Base-by-base conservation (phyloP, 2,113 vertebrate genomes). In the Halichoeres trimaculatus region DNA sequence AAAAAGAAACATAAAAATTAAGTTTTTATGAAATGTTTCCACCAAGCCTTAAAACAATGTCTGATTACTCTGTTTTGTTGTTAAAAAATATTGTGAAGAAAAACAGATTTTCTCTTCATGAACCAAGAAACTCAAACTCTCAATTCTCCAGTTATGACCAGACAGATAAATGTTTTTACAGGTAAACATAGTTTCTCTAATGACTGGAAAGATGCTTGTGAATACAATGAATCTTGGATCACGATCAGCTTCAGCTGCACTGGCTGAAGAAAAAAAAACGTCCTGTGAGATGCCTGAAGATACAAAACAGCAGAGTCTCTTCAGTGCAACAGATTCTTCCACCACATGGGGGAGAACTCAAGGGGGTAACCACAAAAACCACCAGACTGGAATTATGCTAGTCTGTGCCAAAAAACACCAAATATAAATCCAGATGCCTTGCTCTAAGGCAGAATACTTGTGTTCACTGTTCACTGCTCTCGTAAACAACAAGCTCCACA, bases 301-400 rank as follows among this genome's bases (percentile, higher is more conserved):
- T 58, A 72, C 56, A 76, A 61, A 72, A 34, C 69, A 77, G 64
- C 64, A 48, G 35, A 52, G 62, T 50, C 43, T 70, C 24, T 70
- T 34, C 71, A 70, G 52, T 64, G 12, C 9, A 65, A 53, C 40
- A 38, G 20, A 75, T 56, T 65, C 67, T 83, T 60, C 7, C 55
- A 56, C 17, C 24, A 65, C 26, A 23, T 71, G 50, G 57, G 48
- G 56, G 35, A 74, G 35, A 74, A 68, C 48, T 55, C 13, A 2
- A n/a, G 70, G 45, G 64, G 61, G 50, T 58, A 36, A 70, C 76
- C 62, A 62, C 73, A 86, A 69, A 76, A 80, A 65, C 56, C 77
- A 62, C 69, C 20, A 70, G 35, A 60, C 66, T 73, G 64, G 52
- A 45, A 66, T 54, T 58, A 34, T 19, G 50, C 65, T 58, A 70